A percentile compares a stretch with the other conserved stretches of the same genome.
Conservation (phyloP, 2,113 vertebrate species). For the Antennarius striatus region DNA sequence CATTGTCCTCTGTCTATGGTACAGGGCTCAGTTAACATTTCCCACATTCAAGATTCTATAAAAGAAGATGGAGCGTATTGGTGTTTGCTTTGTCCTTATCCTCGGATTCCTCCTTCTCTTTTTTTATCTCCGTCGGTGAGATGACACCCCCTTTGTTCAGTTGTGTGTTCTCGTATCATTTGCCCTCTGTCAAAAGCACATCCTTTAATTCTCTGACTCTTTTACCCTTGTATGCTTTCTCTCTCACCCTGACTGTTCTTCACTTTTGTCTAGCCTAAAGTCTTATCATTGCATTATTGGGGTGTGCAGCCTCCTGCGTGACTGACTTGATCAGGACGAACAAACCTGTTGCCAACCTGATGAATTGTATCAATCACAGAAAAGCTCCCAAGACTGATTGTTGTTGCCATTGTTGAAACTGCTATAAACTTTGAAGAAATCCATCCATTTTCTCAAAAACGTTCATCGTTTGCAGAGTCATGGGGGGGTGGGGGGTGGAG, state of each 20-base stretch:
- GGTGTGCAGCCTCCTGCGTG: conserved; percentile 4
- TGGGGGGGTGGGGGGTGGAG: no score
- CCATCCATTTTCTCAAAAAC: no score
- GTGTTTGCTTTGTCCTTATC: conserved; percentile 50
- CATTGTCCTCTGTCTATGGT: conserved; percentile 27
- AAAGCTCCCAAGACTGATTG: no score
- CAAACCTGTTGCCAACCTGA: conserved; percentile 31
- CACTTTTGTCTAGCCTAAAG: conserved; percentile 22
- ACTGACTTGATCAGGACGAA: conserved; percentile 23
- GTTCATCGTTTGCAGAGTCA: no score
- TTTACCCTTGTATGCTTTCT: neutral
- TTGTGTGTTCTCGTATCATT: no score
- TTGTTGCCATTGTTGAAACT: no score
- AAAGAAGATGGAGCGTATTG: conserved; percentile 39
- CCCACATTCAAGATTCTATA: conserved; percentile 34
- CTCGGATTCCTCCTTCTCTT: conserved; percentile 21
- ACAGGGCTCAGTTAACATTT: conserved; percentile 31
- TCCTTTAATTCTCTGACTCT: conserved; percentile 3
- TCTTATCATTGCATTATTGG: neutral
- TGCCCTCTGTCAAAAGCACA: conserved; percentile 24
- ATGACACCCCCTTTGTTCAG: conserved; percentile 36
- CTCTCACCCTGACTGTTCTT: conserved; percentile 11
- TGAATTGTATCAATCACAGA: conserved; percentile 39
- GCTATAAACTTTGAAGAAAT: no score
- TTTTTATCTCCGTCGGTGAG: conserved; percentile 25